phyloP scores from a whole-genome alignment of 30 jellyfish, hydroid and myxozoan genomes.

The Catostylus mosaicus region DNA sequence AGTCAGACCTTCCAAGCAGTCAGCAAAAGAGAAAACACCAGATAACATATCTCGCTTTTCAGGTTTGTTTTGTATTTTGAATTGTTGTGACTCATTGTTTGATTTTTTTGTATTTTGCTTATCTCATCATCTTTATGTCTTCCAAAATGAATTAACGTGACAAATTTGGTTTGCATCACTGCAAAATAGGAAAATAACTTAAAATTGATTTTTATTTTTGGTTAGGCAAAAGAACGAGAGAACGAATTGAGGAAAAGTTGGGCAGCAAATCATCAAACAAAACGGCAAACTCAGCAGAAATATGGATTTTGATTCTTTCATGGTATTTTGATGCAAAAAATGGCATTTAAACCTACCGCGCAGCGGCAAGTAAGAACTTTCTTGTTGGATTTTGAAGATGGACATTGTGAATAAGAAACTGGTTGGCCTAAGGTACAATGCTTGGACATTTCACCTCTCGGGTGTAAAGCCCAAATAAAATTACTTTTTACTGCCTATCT shows the following conservation, averaged over 20 bases:
- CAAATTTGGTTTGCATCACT: no score
- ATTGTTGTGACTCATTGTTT: background rate
- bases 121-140: background rate
- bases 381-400: no score
- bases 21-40: conserved; percentile 86
- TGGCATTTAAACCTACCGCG: no score
- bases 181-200: no score
- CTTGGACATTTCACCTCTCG: no score
- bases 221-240: conserved; percentile 95
- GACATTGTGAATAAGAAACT: no score
- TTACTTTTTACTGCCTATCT: no score
- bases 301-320: conserved; percentile 75
- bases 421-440: no score
- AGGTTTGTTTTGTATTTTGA: conserved; percentile 46
- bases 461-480: no score
- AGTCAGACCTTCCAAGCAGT: conserved; percentile 63
- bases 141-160: no score
- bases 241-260: conserved; percentile 81
- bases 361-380: no score
- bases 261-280: conserved; percentile 73
- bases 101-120: background rate
- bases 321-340: no score
- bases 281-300: conserved; percentile 82
- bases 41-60: conserved; percentile 88
- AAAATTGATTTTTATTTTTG: background rate